Evolutionary conservation across 2,113 vertebrate genomes (phyloP).

Genomic region (Pollachius pollachius): DNA sequence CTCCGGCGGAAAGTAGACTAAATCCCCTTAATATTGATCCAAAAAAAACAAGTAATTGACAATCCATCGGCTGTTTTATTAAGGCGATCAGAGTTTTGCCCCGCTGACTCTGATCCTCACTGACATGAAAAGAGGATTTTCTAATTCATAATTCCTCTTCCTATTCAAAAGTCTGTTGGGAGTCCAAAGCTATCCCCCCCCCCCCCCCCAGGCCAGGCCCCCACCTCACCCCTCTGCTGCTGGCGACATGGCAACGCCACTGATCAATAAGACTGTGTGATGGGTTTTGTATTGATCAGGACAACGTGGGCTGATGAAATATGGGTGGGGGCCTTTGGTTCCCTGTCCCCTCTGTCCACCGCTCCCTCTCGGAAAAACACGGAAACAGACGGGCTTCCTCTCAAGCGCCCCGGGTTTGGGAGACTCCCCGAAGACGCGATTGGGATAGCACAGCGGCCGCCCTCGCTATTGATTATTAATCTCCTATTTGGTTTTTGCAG

Average conservation of each 20-base stretch:
- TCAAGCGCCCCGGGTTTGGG: no score
- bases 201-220: conserved; percentile 12
- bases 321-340: conserved; percentile 17
- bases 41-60: neutral
- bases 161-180: conserved; percentile 53
- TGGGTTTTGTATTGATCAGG: conserved; percentile 72
- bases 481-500: no score
- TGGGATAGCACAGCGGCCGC: no score
- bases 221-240: conserved; percentile 38
- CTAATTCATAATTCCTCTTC: conserved; percentile 50
- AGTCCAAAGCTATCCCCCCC: conserved; percentile 49
- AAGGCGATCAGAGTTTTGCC: conserved; percentile 45
- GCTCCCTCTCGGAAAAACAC: no score
- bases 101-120: conserved; percentile 60
- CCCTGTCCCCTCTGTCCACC: neutral
- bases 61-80: conserved; percentile 34
- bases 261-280: conserved; percentile 70
- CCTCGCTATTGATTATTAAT: no score
- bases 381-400: no score
- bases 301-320: conserved; percentile 73
- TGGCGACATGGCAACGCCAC: conserved; percentile 57
- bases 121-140: conserved; percentile 64
- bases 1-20: conserved; percentile 57
- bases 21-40: conserved; percentile 71
- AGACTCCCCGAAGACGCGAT: no score